Evolutionary conservation across 2,113 vertebrate genomes (phyloP), one percentile per base, ranked within the genome.

Genomic region (Circaetus gallicus): DNA sequence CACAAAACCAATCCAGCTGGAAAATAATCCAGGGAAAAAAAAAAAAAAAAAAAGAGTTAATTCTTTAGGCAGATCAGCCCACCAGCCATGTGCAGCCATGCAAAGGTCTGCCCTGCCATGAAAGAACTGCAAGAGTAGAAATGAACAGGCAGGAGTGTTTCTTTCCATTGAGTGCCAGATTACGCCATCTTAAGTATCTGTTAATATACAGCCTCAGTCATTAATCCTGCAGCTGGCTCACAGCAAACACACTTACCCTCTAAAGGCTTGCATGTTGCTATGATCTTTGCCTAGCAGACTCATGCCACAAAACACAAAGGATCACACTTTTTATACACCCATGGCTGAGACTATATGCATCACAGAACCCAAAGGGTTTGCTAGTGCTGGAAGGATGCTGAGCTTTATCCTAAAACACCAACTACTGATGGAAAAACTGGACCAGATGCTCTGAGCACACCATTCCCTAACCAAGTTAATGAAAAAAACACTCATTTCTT

Each of bases 221-320:
- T 38, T 38, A 74, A 91, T 53, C 85, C 82, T 1, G 1, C 74
- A 32, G 58, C 79, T 77, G 55, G 42, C 79, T 83, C 50, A 5
- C 45, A 55, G 58, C 0, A 2, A 22, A 67, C 34, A 6, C 90
- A 17, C 66, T 34, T 13, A 24, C 10, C 58, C 42, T 16, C n/a
- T 0, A 0, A 74, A 38, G 29, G 16, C n/a, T 8, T 2, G 36
- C 38, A 7, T 0, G 4, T 7, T 28, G 29, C 82, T 25, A 2
- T 31, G 56, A 53, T 45, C 78, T 40, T 16, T 59, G 58, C 59
- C 18, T 6, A 34, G 43, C 31, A 42, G 38, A 5, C 16, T 52
- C 16, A 11, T 10, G 29, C 36, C 66, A 49, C 47, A 17, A 20
- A 3, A 36, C 29, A 14, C 31, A 9, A 14, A 45, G 28, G 61